phyloP scores from a whole-genome alignment of 2,888 invertebrate genomes.

The Pristionchus entomophagus region DNA sequence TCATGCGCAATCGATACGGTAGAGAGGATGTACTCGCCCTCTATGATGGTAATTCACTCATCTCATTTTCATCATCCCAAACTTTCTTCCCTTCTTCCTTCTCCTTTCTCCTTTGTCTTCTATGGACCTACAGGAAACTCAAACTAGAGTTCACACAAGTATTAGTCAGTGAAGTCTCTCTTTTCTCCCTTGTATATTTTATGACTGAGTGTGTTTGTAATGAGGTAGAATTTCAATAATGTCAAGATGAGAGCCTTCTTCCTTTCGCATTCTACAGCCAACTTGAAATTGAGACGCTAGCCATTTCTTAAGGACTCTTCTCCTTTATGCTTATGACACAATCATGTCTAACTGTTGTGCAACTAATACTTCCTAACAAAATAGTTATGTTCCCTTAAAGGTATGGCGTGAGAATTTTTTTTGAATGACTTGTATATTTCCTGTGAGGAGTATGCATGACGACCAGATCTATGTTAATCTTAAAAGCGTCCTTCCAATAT shows the following conservation, averaged over 20 bases:
- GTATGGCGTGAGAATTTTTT: too few relatives aligned
- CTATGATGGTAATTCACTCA: neutral
- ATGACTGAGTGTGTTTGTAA: neutral
- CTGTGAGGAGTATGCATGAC: neutral
- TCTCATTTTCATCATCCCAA: neutral
- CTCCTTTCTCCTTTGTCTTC: neutral
- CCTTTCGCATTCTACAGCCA: too few relatives aligned
- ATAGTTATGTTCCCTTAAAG: too few relatives aligned
- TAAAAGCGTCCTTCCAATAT: too few relatives aligned
- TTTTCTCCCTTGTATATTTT: neutral
- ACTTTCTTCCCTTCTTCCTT: neutral
- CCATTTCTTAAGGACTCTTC: too few relatives aligned
- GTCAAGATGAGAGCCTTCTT: neutral
- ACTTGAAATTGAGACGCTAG: too few relatives aligned
- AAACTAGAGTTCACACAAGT: neutral
- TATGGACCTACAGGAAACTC: neutral
- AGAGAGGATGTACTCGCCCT: slow-evolving; percentile 46
- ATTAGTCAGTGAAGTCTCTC: neutral
- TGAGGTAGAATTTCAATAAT: slow-evolving; percentile 14
- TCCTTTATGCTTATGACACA: too few relatives aligned
- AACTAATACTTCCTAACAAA: too few relatives aligned
- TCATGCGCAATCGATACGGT: slow-evolving; percentile 47
- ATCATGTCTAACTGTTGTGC: too few relatives aligned
- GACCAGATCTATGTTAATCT: neutral
- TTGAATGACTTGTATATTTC: too few relatives aligned